phyloP scores from a whole-genome alignment of 2,888 invertebrate species.

The Platycheirus albimanus region DNA sequence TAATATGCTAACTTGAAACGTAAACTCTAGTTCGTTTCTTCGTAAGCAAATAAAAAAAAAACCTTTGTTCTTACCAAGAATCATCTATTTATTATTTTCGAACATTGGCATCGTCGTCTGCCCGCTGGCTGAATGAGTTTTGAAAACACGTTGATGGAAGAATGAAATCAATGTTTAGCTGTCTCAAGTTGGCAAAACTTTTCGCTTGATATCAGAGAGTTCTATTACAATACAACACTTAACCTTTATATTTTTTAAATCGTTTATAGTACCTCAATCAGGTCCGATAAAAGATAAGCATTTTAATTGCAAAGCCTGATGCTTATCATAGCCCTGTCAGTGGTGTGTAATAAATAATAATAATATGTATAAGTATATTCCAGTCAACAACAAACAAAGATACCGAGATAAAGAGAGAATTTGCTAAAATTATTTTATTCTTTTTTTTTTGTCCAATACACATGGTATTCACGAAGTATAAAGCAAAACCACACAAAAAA shows the following conservation, averaged over 20 bases:
- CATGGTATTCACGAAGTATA: not conserved
- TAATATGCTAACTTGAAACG: too few species aligned
- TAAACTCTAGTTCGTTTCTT: too few species aligned
- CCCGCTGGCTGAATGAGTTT: too few species aligned
- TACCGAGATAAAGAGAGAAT: not conserved
- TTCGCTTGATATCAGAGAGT: not conserved
- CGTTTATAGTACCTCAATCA: not conserved
- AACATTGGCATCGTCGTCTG: too few species aligned
- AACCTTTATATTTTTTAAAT: not conserved
- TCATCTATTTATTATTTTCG: too few species aligned
- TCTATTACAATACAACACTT: too few species aligned
- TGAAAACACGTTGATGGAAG: too few species aligned
- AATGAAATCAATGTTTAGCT: too few species aligned
- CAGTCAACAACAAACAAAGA: conserved; percentile 5
- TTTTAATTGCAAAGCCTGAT: conserved; percentile 7
- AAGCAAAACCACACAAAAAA: not conserved
- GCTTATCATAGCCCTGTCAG: not conserved
- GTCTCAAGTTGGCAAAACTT: not conserved
- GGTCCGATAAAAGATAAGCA: conserved; percentile 18
- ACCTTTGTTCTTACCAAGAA: too few species aligned
- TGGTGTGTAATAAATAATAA: not conserved
- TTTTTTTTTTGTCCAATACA: not conserved
- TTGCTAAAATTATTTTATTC: not conserved
- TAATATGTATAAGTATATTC: conserved; percentile 8
- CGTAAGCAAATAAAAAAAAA: too few species aligned